Evolutionary conservation across 2,888 invertebrate species (phyloP).

Genomic region (Nasonia oneida): DNA sequence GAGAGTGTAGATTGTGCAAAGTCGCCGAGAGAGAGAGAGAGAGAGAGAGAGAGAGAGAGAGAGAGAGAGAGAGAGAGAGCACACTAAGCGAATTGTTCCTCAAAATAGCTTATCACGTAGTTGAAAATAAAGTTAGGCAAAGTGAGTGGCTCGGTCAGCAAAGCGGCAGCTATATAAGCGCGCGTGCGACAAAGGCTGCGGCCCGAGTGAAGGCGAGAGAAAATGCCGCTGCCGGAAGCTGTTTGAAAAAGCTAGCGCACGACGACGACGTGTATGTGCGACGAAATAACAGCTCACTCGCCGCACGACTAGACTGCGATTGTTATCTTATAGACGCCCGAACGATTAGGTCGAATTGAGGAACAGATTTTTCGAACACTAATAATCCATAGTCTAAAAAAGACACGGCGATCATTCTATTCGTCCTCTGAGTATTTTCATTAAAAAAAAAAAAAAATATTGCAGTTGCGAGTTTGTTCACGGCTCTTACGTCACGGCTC

Average conservation of each 20-base stretch:
- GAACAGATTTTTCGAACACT: too few species aligned
- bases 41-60: constrained; percentile 63
- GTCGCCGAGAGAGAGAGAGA: constrained; percentile 64
- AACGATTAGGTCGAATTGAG: too few species aligned
- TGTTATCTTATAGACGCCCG: too few species aligned
- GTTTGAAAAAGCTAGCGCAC: neutral
- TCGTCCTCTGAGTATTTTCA: too few species aligned
- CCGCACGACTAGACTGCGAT: neutral
- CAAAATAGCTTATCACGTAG: constrained; percentile 60
- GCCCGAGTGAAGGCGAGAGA: neutral
- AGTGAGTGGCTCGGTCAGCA: constrained; percentile 22
- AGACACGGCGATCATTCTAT: too few species aligned
- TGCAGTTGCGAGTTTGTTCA: too few species aligned
- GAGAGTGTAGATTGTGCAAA: constrained; percentile 54
- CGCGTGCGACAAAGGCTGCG: neutral
- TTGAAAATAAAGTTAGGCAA: constrained; percentile 54
- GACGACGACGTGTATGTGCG: neutral
- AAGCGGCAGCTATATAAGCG: neutral
- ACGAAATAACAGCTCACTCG: constrained; percentile 13
- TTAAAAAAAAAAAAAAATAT: too few species aligned
- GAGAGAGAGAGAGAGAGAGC: constrained; percentile 62
- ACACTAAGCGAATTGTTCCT: constrained; percentile 66
- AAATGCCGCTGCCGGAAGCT: neutral
- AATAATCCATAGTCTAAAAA: too few species aligned
- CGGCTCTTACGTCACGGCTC: too few species aligned